A percentile compares a stretch with the other conserved stretches of the same genome.
Conservation (phyloP, 2,888 invertebrate species). For the Watsonalla binaria region DNA sequence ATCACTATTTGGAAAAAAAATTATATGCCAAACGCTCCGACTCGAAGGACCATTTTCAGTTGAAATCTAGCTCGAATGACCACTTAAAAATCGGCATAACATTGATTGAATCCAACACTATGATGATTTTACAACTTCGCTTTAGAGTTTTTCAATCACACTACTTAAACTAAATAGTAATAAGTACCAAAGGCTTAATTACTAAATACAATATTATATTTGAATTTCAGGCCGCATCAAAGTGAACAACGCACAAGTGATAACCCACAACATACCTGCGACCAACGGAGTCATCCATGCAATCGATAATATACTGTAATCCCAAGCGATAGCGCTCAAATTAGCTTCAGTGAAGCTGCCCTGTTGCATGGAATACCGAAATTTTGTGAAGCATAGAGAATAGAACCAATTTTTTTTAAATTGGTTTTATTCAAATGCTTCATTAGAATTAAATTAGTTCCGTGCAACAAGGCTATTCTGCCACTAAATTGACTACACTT, state of each 20-base stretch:
- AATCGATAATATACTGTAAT: conserved; percentile 79
- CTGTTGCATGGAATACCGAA: neutral
- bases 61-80: neutral
- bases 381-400: neutral
- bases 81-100: neutral
- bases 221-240: conserved; percentile 84
- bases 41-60: neutral
- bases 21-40: neutral
- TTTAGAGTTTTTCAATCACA: too few species aligned
- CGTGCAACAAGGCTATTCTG: neutral
- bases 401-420: too few species aligned
- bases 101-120: too few species aligned
- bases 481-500: conserved; percentile 1
- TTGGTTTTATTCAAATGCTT: neutral
- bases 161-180: too few species aligned
- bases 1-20: neutral
- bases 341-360: conserved; percentile 58
- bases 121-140: too few species aligned
- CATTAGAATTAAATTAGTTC: neutral
- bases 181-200: too few species aligned
- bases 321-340: conserved; percentile 24
- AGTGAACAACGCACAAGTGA: conserved; percentile 88
- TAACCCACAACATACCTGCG: conserved; percentile 91
- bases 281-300: conserved; percentile 94
- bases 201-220: neutral